Evolutionary conservation across 2,888 invertebrate genomes (phyloP).

Genomic region (Drosophila anomelani): DNA sequence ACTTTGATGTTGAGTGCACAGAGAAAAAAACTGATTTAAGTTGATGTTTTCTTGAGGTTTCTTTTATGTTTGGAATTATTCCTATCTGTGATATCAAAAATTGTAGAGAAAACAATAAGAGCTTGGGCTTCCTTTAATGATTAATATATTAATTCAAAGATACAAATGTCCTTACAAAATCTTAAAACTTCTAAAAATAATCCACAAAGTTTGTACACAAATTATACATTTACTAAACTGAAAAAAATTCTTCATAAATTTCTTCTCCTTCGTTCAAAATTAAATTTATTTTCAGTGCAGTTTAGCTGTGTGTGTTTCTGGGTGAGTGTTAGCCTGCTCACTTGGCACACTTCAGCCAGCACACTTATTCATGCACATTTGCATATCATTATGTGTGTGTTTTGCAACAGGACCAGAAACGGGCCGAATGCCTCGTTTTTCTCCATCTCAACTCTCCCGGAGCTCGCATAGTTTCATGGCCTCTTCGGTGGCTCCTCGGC

Average conservation of each 20-base stretch:
- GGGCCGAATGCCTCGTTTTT: conserved; percentile 30
- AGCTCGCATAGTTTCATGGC: conserved; percentile 49
- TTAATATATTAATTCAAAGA: no score
- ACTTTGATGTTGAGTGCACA: conserved; percentile 66
- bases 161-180: background rate
- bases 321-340: conserved; percentile 44
- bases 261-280: background rate
- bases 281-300: background rate
- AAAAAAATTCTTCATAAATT: background rate
- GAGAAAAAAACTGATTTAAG: background rate
- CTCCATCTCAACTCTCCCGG: conserved; percentile 32
- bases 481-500: background rate
- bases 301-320: conserved; percentile 11
- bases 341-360: conserved; percentile 65
- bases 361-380: conserved; percentile 76
- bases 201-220: background rate
- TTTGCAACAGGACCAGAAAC: conserved; percentile 37
- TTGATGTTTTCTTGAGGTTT: no score
- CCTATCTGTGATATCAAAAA: no score
- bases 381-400: conserved; percentile 72
- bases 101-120: no score
- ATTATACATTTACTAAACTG: background rate
- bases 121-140: no score
- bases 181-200: background rate
- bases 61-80: no score